phyloP scores from a whole-genome alignment of 2,797 vertebrate genomes.

The Epinephelus awoara region DNA sequence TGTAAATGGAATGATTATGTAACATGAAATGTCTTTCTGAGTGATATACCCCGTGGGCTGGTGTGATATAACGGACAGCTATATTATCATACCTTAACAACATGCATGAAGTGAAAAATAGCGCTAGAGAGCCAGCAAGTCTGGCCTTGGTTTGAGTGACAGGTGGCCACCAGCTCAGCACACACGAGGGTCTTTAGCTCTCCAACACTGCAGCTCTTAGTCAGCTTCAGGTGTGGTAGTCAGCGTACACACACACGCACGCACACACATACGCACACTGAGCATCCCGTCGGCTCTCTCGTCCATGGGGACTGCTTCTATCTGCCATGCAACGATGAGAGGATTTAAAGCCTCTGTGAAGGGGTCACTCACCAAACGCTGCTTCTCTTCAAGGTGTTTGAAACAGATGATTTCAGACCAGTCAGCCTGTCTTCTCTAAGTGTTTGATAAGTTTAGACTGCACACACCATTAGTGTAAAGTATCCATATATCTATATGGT shows the following conservation, averaged over 20 bases:
- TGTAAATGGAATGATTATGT: slow-evolving; percentile 72
- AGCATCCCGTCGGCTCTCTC: slow-evolving; percentile 7
- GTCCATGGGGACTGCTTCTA: slow-evolving; percentile 21
- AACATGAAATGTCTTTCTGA: slow-evolving; percentile 68
- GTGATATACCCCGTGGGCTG: slow-evolving; percentile 68
- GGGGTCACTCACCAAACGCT: slow-evolving; percentile 33
- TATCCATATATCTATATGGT: background rate
- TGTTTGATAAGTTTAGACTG: slow-evolving; percentile 13
- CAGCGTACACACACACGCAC: slow-evolving; percentile 35
- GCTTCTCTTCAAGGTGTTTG: slow-evolving; percentile 24
- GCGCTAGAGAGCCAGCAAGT: slow-evolving; percentile 8
- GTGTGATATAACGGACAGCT: slow-evolving; percentile 72
- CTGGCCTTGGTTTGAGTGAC: slow-evolving; percentile 60
- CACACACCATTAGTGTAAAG: background rate
- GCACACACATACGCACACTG: slow-evolving; percentile 15
- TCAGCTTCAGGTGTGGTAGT: slow-evolving; percentile 61
- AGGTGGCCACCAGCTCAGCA: slow-evolving; percentile 54
- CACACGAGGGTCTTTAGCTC: slow-evolving; percentile 43
- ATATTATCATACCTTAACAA: slow-evolving; percentile 62
- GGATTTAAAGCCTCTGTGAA: slow-evolving; percentile 51
- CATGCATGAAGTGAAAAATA: slow-evolving; percentile 49
- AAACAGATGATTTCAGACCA: slow-evolving; percentile 44
- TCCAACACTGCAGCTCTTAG: slow-evolving; percentile 38
- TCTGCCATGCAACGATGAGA: slow-evolving; percentile 40
- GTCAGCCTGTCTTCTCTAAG: slow-evolving; percentile 4